phyloP scores from a whole-genome alignment of 2,888 invertebrate species.

The Steromphala cineraria region DNA sequence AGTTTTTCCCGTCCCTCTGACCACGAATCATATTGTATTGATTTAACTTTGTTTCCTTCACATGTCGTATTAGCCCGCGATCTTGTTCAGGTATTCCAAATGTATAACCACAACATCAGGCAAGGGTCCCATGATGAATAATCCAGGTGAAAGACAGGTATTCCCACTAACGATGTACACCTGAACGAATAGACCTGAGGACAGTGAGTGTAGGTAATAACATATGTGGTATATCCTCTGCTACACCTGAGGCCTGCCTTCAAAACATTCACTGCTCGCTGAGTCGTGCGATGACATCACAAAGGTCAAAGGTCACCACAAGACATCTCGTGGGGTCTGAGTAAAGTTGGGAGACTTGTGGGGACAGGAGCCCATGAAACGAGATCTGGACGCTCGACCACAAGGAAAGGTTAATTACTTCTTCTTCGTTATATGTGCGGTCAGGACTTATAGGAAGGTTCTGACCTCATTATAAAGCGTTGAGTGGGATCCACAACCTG shows the following conservation, averaged over 20 bases:
- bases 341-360: neutral
- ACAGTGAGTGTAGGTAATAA: neutral
- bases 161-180: no score
- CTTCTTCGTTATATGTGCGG: neutral
- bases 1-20: constrained; percentile 59
- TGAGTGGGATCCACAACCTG: neutral
- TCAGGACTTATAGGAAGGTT: neutral
- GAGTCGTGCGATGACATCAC: constrained; percentile 15
- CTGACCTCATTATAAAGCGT: neutral
- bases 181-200: no score
- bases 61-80: neutral
- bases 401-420: neutral
- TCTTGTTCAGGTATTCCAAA: neutral
- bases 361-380: neutral
- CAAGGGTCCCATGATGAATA: neutral
- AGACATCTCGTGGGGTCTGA: neutral
- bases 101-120: neutral
- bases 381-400: neutral
- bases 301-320: constrained; percentile 11
- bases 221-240: neutral
- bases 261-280: constrained; percentile 10
- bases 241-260: neutral
- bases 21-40: constrained; percentile 60
- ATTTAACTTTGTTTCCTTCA: neutral
- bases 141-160: neutral